Evolutionary conservation across 2,113 vertebrate species (phyloP).

Genomic region (Patagioenas fasciata): DNA sequence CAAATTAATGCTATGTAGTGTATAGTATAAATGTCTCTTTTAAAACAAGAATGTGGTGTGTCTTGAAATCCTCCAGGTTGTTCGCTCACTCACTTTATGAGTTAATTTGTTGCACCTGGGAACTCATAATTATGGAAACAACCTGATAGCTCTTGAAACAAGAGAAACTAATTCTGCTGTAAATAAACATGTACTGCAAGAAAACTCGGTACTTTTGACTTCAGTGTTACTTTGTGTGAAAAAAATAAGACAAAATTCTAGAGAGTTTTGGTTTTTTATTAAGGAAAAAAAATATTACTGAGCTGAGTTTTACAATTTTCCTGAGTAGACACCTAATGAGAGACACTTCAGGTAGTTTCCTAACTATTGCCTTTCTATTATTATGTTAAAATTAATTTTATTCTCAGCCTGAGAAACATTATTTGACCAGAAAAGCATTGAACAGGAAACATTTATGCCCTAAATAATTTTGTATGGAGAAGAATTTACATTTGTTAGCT

Average conservation of each 20-base stretch:
- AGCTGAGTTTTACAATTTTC: not conserved
- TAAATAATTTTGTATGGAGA: conserved; percentile 72
- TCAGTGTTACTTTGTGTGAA: not conserved
- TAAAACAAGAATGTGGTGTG: not conserved
- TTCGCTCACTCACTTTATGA: not conserved
- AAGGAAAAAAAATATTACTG: not conserved
- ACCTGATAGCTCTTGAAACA: not conserved
- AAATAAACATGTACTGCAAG: not conserved
- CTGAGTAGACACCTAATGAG: not conserved
- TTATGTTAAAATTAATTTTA: conserved; percentile 54
- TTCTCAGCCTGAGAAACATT: conserved; percentile 42
- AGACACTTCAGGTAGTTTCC: conserved; percentile 1
- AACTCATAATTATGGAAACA: not conserved
- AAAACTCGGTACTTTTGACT: not conserved
- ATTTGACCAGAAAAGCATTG: conserved; percentile 57
- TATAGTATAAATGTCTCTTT: not conserved
- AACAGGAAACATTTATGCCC: conserved; percentile 57
- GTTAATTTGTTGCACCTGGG: not conserved
- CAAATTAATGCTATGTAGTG: accelerated
- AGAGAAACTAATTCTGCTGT: not conserved
- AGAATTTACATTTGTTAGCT: conserved; percentile 55
- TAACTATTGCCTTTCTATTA: conserved; percentile 20
- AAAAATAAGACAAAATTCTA: not conserved
- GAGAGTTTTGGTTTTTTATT: not conserved
- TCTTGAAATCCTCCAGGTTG: not conserved